phyloP scores from a whole-genome alignment of 1,140 invertebrate genomes.

The Gryon sp. region DNA sequence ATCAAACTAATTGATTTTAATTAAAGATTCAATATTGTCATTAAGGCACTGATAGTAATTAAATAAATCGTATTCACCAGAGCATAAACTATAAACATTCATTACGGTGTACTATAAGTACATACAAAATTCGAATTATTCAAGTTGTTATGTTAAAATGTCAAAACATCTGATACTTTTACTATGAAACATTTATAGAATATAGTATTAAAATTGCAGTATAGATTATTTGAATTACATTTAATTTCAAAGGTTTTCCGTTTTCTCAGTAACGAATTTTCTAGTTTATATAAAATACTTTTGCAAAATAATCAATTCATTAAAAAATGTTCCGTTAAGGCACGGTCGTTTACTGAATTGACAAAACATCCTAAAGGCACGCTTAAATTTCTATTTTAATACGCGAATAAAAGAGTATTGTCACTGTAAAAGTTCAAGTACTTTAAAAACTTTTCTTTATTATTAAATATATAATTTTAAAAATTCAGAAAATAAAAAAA shows the following conservation, averaged over 20 bases:
- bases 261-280: constrained; percentile 1
- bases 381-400: constrained; percentile 58
- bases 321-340: constrained; percentile 65
- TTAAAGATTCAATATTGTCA: constrained; percentile 26
- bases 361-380: constrained; percentile 75
- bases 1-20: constrained; percentile 39
- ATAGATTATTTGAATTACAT: too few species aligned
- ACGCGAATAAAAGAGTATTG: constrained; percentile 20
- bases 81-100: constrained; percentile 41
- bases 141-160: constrained; percentile 13
- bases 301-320: constrained; percentile 19
- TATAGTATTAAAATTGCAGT: constrained; percentile 18
- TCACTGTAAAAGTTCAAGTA: constrained; percentile 20
- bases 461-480: constrained; percentile 12
- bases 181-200: constrained; percentile 10
- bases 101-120: constrained; percentile 13
- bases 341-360: constrained; percentile 69
- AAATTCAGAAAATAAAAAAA: constrained; percentile 9
- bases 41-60: constrained; percentile 62
- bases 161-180: too few species aligned
- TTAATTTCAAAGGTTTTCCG: too few species aligned
- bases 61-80: constrained; percentile 13
- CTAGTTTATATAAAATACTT: not conserved
- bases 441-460: constrained; percentile 10
- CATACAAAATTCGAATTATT: constrained; percentile 1